Base-by-base conservation (phyloP, 2,113 vertebrate species). In the Saguinus midas region DNA sequence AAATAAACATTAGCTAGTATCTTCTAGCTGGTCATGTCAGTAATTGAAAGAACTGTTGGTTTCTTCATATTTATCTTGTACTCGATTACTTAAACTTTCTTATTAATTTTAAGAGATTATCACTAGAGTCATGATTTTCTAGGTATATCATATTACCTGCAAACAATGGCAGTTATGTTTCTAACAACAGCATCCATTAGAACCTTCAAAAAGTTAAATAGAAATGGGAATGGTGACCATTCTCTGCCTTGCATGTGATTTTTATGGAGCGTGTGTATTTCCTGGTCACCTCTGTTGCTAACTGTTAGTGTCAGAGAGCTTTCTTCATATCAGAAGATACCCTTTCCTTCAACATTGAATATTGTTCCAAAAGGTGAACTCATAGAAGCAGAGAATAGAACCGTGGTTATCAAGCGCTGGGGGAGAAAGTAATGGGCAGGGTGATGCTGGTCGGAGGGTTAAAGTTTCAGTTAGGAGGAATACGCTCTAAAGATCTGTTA, bases 91-190 rank as follows among this genome's bases (percentile, higher is more conserved):
- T 83, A 88, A 95, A 88, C 12, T 40, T 94, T n/a, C 20, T 80
- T 89, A 94, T 3, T 32, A 80, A 87, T 96, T 70, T 96, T 64
- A 79, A 95, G 57, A 80, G 35, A 48, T 52, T 87, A 78, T 45
- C 32, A 66, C 45, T 55, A 87, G 16, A 61, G 21, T 45, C 76
- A 95, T 25, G 17, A 66, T 55, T 87, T 81, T 90, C 43, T 66
- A 76, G 8, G 13, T 48, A 76, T 17, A 57, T 81, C 50, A 82
- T 37, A 35, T 52, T 66, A 88, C 50, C 50, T 96, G 29, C 14
- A 87, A 91, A 91, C 43, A 75, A 64, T 5, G 45, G 35, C 6
- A 50, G 14, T 57, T 50, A 76, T 76, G 3, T 25, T 93, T 66
- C 27, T 88, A 12, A 64, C 1, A 89, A 73, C 16, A 81, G 43